phyloP scores from a whole-genome alignment of 2,113 vertebrate genomes.

The Rattus norvegicus region GRCr8 NC_086019.1:189835001-189835500 shows the following conservation, averaged over 20 bases:
- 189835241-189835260: not conserved
- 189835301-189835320: not conserved
- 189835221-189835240: not conserved
- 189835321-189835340: not conserved
- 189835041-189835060: rapidly evolving
- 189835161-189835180: not conserved
- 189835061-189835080: not conserved
- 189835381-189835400: constrained; percentile 32
- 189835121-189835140: not conserved
- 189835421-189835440: not conserved
- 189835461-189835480: not conserved
- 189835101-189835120: not conserved
- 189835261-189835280: not conserved
- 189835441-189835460: not conserved
- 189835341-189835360: not conserved
- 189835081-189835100: not conserved
- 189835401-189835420: constrained; percentile 53
- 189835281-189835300: not conserved
- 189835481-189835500: constrained; percentile 52
- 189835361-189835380: not conserved
- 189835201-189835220: not conserved
- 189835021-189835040: not conserved
- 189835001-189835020: not conserved
- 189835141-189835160: not conserved
- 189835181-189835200: not conserved